Percentiles rank a stretch among this genome's conserved stretches.
Evolutionary conservation across 1,140 invertebrate genomes (phyloP).

Genomic region (Arion vulgaris): DNA sequence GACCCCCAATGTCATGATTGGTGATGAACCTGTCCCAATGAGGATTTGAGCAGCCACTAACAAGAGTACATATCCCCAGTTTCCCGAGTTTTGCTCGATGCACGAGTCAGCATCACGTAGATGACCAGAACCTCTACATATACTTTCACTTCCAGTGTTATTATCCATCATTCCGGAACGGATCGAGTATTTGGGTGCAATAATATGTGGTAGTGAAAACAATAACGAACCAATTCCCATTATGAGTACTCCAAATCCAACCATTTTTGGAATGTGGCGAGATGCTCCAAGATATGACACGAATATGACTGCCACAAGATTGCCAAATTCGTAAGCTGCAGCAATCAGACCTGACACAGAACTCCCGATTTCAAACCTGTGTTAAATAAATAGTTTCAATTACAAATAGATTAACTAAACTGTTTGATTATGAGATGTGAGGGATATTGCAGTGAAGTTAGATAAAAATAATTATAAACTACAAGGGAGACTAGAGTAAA

Average conservation of each 20-base stretch:
- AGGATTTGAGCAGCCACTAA: constrained; percentile 75
- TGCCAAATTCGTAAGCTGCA: constrained; percentile 95
- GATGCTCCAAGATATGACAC: constrained; percentile 95
- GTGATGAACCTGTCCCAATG: constrained; percentile 76
- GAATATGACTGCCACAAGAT: constrained; percentile 93
- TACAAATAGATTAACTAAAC: no score
- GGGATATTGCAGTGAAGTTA: no score
- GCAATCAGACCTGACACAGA: constrained; percentile 92
- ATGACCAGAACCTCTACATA: constrained; percentile 53
- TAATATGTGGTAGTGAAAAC: constrained; percentile 81
- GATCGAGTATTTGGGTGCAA: constrained; percentile 71
- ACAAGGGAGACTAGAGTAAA: no score
- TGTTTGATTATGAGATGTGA: no score
- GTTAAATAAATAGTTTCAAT: background rate
- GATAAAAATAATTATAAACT: no score
- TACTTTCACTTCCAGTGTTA: constrained; percentile 62
- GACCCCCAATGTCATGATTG: constrained; percentile 76
- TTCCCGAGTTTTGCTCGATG: constrained; percentile 68
- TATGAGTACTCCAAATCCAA: constrained; percentile 89
- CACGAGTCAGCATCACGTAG: constrained; percentile 43
- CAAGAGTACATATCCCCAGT: constrained; percentile 73
- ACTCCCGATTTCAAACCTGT: constrained; percentile 90
- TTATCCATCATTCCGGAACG: constrained; percentile 71
- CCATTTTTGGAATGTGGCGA: constrained; percentile 94
- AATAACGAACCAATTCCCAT: constrained; percentile 90